A percentile compares a stretch with the other conserved stretches of the same genome.
Conservation (phyloP, 2,797 vertebrate species). For the Choloepus didactylus region DNA sequence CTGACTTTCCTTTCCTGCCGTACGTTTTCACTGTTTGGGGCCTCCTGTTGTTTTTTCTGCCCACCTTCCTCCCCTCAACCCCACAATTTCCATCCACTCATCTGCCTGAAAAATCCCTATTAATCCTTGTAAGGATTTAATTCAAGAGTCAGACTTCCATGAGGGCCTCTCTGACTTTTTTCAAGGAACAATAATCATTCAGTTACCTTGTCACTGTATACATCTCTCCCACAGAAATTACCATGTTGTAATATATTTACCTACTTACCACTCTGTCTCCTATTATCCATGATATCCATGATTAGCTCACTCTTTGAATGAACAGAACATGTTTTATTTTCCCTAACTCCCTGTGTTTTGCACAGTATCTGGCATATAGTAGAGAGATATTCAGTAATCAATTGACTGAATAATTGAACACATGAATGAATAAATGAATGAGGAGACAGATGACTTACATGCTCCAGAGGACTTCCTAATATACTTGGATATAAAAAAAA, state of each 20-base stretch:
- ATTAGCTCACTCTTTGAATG: neutral
- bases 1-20: neutral
- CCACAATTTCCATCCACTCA: neutral
- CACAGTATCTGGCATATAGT: neutral
- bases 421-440: neutral
- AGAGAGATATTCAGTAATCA: neutral
- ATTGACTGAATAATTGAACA: neutral
- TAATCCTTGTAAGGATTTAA: neutral
- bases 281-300: neutral
- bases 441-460: neutral
- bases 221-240: neutral
- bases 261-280: neutral
- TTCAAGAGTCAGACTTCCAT: neutral
- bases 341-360: neutral
- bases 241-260: neutral
- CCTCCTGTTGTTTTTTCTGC: neutral
- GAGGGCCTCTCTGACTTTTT: neutral
- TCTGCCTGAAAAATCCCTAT: neutral
- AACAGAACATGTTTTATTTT: neutral
- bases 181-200: neutral
- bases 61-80: fast-evolving
- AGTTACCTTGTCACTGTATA: neutral
- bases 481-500: neutral
- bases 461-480: neutral
- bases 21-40: neutral